A percentile compares a stretch with the other conserved stretches of the same genome.
These are phyloP conservation scores for Salvelinus alpinus DNA, from an alignment of 2,113 vertebrate genomes.

Conservation along the genomic window DNA sequence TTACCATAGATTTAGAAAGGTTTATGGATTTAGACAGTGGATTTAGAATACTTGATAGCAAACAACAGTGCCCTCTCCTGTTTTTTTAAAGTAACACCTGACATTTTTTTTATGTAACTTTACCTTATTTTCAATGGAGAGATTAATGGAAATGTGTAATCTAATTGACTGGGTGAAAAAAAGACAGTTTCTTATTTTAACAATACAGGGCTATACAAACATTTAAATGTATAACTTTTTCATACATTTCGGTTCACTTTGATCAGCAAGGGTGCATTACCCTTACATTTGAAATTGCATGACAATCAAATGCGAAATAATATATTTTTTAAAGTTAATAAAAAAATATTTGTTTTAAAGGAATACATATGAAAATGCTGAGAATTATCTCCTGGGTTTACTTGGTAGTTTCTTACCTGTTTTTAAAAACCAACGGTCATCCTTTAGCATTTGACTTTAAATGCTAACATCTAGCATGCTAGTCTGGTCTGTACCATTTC, in stretches of 20 bases:
- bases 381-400: not conserved
- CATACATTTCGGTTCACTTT: not conserved
- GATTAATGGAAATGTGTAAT: not conserved
- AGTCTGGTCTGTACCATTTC: not conserved
- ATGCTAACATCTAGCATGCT: not conserved
- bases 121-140: not conserved
- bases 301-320: too few relatives aligned
- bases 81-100: not conserved
- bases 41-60: slow-evolving; percentile 19
- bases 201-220: not conserved
- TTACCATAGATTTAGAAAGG: slow-evolving; percentile 31
- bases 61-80: not conserved
- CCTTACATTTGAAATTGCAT: not conserved
- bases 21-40: slow-evolving; percentile 26
- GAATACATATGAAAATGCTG: too few relatives aligned
- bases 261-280: not conserved
- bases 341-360: too few relatives aligned
- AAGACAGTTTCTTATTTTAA: not conserved
- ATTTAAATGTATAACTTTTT: not conserved
- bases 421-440: not conserved
- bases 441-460: not conserved
- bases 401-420: not conserved
- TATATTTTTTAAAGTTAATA: too few relatives aligned
- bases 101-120: not conserved
- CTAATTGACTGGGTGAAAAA: not conserved